Evolutionary conservation across 1,140 invertebrate genomes (phyloP).

Genomic region (Acromyrmex echinatior): DNA sequence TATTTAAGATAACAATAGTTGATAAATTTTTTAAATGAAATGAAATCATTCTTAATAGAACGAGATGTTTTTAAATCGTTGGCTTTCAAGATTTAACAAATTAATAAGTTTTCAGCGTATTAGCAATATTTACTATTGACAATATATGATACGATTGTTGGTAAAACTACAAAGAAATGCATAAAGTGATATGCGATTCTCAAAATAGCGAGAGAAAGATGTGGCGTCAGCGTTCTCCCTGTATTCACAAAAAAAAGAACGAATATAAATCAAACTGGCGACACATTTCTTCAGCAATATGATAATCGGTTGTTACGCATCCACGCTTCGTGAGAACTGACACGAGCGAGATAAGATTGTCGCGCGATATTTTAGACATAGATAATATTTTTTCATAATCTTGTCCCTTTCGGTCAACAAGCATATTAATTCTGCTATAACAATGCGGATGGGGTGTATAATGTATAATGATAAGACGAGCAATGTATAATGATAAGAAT

Average conservation of each 20-base stretch:
- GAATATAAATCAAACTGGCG: conserved; percentile 50
- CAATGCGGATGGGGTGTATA: background rate
- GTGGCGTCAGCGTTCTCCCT: background rate
- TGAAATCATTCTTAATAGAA: background rate
- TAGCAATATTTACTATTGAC: conserved; percentile 30
- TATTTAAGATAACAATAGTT: too few relatives aligned
- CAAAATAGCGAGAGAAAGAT: conserved; percentile 30
- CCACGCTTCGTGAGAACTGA: conserved; percentile 22
- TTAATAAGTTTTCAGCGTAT: conserved; percentile 7
- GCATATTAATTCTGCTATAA: background rate
- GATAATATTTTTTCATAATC: background rate
- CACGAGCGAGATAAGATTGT: conserved; percentile 46
- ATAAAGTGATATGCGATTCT: background rate
- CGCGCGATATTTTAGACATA: conserved; percentile 16
- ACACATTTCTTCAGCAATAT: conserved; percentile 39
- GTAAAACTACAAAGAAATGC: background rate
- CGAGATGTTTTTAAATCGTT: background rate
- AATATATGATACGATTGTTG: conserved; percentile 7
- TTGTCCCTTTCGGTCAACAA: background rate
- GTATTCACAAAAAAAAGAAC: conserved; percentile 22
- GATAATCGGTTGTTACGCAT: conserved; percentile 59
- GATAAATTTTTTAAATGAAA: too few relatives aligned
- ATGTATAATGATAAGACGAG: background rate
- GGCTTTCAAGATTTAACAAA: background rate
- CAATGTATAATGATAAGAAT: conserved; percentile 26